These are phyloP conservation scores for Labeo catla DNA, from an alignment of 2,113 vertebrate genomes.

Conservation along the genomic window DNA sequence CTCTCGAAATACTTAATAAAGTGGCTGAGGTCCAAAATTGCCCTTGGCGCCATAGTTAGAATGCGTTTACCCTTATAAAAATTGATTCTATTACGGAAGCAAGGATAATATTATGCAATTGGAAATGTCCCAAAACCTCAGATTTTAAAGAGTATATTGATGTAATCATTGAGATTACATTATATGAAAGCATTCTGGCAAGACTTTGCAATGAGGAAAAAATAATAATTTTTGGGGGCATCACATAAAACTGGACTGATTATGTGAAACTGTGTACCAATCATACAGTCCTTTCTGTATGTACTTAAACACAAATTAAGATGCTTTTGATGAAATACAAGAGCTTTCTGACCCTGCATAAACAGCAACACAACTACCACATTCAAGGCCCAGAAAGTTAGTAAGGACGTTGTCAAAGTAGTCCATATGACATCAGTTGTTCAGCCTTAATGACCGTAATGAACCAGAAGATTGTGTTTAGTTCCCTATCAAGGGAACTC, in stretches of 20 bases:
- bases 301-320: no score
- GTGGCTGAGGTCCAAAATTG: background rate
- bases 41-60: background rate
- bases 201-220: background rate
- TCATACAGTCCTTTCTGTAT: no score
- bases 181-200: background rate
- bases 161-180: background rate
- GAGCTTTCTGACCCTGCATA: no score
- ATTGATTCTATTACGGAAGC: background rate
- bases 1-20: background rate
- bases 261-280: background rate
- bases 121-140: background rate
- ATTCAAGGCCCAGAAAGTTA: no score
- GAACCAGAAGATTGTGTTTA: no score
- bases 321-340: no score
- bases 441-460: no score
- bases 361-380: no score
- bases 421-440: no score
- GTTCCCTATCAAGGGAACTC: no score
- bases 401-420: no score
- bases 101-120: background rate
- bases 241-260: background rate
- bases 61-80: constrained; percentile 1
- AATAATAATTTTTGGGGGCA: background rate
- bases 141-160: background rate